Evolutionary conservation across 2,797 vertebrate species (phyloP).

Genomic region (Chaetodon trifasciatus): DNA sequence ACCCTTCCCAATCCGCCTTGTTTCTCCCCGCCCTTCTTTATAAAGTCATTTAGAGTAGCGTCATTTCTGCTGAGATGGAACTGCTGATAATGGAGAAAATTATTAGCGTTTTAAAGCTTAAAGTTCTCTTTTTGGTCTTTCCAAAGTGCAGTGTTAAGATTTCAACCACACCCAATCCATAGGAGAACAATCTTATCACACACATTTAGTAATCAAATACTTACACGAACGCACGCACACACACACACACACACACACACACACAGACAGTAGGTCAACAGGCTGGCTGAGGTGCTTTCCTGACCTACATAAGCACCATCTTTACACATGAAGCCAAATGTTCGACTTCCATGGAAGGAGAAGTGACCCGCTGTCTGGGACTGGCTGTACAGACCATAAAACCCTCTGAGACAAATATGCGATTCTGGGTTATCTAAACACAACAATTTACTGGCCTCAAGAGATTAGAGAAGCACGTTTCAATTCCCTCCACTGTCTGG

Average conservation of each 20-base stretch:
- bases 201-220: background rate
- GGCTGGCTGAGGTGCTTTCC: constrained; percentile 4
- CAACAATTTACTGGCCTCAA: background rate
- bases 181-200: background rate
- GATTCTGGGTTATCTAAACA: background rate
- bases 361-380: background rate
- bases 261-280: no score
- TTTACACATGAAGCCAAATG: background rate
- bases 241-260: background rate
- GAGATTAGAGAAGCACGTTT: background rate
- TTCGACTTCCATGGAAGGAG: constrained; percentile 22
- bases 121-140: background rate
- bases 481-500: background rate
- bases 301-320: background rate
- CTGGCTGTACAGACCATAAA: background rate
- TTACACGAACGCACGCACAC: no score
- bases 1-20: no score
- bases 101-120: background rate
- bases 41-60: no score
- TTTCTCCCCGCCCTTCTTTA: background rate
- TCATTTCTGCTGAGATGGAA: constrained; percentile 6
- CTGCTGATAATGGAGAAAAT: background rate
- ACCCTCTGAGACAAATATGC: background rate
- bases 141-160: background rate
- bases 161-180: no score